Evolutionary conservation across 2,113 vertebrate species (phyloP), one percentile per base, ranked within the genome.

Genomic region (Apteryx owenii): DNA sequence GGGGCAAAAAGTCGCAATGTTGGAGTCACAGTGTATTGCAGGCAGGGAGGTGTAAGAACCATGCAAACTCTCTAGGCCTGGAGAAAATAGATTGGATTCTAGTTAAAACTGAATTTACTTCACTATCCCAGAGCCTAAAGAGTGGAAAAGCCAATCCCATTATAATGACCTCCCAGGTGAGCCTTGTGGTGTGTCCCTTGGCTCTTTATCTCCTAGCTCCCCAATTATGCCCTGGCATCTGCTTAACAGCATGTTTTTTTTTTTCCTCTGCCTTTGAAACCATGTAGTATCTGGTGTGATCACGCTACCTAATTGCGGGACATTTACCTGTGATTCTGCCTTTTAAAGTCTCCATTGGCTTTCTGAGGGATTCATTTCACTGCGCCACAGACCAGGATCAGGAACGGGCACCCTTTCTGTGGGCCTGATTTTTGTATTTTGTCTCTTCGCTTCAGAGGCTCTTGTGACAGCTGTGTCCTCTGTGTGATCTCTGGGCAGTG

Each of bases 1-100:
- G 60, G n/a, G n/a, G 26, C 31, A 72, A 11, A 31, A 65, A 56
- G 38, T 51, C 26, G 16, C 0, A 0, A 56, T 58, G 17, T 19
- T 60, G 29, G 31, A 60, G 56, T 60, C 31, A 11, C 17, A 31
- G 29, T 31, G 29, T 58, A 58, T 31, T 31, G 16, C 56, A 31
- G 18, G 46, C 46, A 48, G 56, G 56, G 56, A 58, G 29, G 29
- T 58, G 56, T 29, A 31, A 18, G 16, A 58, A 18, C 28, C 31
- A 29, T 12, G 13, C 29, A 31, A 33, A 21, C 18, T 18, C 56
- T 11, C 16, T 33, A 60, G 29, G 29, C 29, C 17, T 11, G 29
- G 56, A 60, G 56, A 60, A 60, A 33, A 33, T 33, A 60, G 46
- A 48, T 48, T 19, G 29, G 56, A 60, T 33, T 60, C 17, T 33